Conservation (phyloP, 1,140 invertebrate species). For the Pseudobourletiella spinata region DNA sequence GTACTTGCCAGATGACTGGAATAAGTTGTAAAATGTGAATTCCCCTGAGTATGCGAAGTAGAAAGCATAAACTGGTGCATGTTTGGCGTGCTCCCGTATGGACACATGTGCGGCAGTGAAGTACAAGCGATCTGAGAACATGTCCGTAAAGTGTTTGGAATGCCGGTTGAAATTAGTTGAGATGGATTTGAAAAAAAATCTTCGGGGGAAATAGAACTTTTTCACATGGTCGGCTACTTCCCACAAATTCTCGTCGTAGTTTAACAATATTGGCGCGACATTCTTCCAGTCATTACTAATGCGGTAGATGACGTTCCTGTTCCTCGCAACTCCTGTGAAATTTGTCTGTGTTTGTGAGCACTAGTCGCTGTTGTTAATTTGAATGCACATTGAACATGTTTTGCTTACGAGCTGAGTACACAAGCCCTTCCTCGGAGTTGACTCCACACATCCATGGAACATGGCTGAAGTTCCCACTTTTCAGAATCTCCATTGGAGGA, state of each 20-base stretch:
- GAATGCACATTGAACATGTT: no score
- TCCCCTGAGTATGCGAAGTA: conserved; percentile 1
- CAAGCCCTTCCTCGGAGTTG: conserved; percentile 18
- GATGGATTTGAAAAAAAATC: no score
- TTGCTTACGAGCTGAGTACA: conserved; percentile 10
- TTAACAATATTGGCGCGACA: not conserved
- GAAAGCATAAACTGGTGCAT: conserved; percentile 18
- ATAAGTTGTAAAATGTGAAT: conserved; percentile 6
- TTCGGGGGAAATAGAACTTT: conserved; percentile 11
- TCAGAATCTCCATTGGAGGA: conserved; percentile 16
- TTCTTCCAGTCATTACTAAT: not conserved
- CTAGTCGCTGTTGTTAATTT: not conserved
- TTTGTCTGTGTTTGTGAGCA: no score
- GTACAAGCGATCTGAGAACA: conserved; percentile 19
- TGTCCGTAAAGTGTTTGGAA: conserved; percentile 8
- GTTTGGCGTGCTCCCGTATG: conserved; percentile 6
- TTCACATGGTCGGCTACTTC: conserved; percentile 6
- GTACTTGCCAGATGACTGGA: not conserved
- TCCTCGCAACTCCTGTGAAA: not conserved
- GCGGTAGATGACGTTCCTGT: not conserved
- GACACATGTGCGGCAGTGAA: conserved; percentile 7
- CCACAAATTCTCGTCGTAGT: not conserved
- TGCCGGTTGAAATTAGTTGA: not conserved
- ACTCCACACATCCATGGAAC: conserved; percentile 30
- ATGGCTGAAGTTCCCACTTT: conserved; percentile 2